phyloP scores from a whole-genome alignment of 1,140 invertebrate species.

The Formica selysi region DNA sequence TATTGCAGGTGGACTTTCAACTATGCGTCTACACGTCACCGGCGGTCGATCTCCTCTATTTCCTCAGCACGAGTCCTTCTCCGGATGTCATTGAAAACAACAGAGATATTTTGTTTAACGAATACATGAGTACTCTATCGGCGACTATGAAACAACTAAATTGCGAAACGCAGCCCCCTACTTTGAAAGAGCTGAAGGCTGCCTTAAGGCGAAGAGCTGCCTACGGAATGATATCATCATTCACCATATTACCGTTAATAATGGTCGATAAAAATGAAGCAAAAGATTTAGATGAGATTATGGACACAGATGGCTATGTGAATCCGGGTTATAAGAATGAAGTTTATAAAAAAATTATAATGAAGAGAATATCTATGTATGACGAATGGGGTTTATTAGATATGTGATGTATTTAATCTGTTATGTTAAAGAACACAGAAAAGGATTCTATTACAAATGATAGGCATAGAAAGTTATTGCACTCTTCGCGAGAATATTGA shows the following conservation, averaged over 20 bases:
- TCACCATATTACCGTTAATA: constrained; percentile 76
- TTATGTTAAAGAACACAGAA: neutral
- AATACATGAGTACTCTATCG: constrained; percentile 81
- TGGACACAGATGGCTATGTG: constrained; percentile 44
- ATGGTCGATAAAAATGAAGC: constrained; percentile 74
- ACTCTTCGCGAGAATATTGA: neutral
- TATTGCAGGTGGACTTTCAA: constrained; percentile 87
- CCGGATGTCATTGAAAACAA: constrained; percentile 76
- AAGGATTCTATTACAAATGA: neutral
- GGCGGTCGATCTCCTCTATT: constrained; percentile 86
- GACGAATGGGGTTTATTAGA: constrained; percentile 77
- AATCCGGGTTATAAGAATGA: constrained; percentile 67
- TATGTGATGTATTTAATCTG: neutral
- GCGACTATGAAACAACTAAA: constrained; percentile 80
- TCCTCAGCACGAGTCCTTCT: constrained; percentile 84
- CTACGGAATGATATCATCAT: constrained; percentile 77
- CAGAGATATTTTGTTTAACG: constrained; percentile 81
- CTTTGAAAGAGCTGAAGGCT: constrained; percentile 79
- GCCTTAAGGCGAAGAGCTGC: constrained; percentile 75
- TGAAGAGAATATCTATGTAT: constrained; percentile 75
- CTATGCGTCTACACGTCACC: constrained; percentile 83
- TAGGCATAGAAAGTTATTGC: neutral
- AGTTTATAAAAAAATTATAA: constrained; percentile 68
- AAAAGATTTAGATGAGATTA: constrained; percentile 76
- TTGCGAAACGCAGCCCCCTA: constrained; percentile 83